Conservation (phyloP, 2,888 invertebrate species). For the Lepidochitona cinerea region DNA sequence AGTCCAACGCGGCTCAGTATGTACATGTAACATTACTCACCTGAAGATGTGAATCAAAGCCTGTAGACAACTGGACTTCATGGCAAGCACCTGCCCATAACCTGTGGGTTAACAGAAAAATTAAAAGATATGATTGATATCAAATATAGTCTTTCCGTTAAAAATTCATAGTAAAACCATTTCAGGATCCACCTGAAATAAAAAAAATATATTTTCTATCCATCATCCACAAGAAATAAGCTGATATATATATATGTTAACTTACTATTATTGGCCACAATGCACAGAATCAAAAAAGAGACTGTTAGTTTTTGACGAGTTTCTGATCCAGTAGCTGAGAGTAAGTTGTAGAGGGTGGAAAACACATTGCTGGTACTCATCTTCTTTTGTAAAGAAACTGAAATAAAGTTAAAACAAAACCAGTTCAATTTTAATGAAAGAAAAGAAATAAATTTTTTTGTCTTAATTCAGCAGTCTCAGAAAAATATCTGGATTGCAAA, state of each 20-base stretch:
- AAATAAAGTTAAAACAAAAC: no score
- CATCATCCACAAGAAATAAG: neutral
- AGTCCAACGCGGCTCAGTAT: no score
- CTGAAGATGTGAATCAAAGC: constrained; percentile 41
- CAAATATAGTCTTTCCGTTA: no score
- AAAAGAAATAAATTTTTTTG: no score
- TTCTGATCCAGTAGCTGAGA: constrained; percentile 24
- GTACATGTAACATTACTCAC: no score
- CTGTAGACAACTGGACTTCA: constrained; percentile 40
- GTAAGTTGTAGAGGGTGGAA: constrained; percentile 37
- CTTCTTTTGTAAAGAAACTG: constrained; percentile 53
- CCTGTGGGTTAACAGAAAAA: constrained; percentile 26
- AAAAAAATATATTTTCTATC: neutral
- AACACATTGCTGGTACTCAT: constrained; percentile 42
- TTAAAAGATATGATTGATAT: no score
- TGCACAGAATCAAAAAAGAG: constrained; percentile 41
- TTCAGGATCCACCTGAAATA: neutral
- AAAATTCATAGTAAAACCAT: no score
- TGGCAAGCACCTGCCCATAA: constrained; percentile 43
- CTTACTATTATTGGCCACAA: constrained; percentile 57
- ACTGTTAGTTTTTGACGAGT: constrained; percentile 45
- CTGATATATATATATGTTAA: no score
- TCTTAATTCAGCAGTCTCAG: no score
- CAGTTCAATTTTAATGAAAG: no score
- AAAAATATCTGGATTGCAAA: no score